phyloP scores from a whole-genome alignment of 2,888 invertebrate species.

The Baccha elongata region DNA sequence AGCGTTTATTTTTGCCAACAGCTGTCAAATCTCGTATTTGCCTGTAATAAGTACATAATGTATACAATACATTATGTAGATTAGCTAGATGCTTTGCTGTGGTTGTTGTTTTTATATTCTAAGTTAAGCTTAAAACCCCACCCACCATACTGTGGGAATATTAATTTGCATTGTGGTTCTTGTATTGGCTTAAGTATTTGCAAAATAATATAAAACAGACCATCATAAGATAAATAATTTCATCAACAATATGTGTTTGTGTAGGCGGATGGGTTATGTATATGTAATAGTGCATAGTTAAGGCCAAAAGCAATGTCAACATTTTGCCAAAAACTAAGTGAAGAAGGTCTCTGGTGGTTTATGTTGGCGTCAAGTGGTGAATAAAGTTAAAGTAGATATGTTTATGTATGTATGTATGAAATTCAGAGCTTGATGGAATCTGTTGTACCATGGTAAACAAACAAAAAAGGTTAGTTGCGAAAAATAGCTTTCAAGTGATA shows the following conservation, averaged over 20 bases:
- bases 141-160: slow-evolving; percentile 28
- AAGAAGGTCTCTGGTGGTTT: neutral
- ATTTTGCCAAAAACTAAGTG: too few species aligned
- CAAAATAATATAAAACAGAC: neutral
- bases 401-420: too few species aligned
- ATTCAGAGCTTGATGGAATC: too few species aligned
- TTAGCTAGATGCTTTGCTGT: neutral
- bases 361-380: neutral
- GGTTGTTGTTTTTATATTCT: neutral
- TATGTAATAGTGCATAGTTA: neutral
- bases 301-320: neutral
- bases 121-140: slow-evolving; percentile 43
- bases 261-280: slow-evolving; percentile 40
- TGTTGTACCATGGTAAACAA: too few species aligned
- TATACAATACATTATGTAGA: too few species aligned
- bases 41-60: neutral
- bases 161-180: slow-evolving; percentile 57
- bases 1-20: slow-evolving; percentile 38
- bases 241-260: neutral
- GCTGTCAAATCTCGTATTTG: slow-evolving; percentile 51
- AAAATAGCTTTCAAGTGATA: too few species aligned
- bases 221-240: neutral
- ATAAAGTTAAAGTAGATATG: neutral
- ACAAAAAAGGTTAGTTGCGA: too few species aligned
- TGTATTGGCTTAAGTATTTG: slow-evolving; percentile 27